phyloP scores from a whole-genome alignment of 2,797 vertebrate species.

The Lates japonicus region DNA sequence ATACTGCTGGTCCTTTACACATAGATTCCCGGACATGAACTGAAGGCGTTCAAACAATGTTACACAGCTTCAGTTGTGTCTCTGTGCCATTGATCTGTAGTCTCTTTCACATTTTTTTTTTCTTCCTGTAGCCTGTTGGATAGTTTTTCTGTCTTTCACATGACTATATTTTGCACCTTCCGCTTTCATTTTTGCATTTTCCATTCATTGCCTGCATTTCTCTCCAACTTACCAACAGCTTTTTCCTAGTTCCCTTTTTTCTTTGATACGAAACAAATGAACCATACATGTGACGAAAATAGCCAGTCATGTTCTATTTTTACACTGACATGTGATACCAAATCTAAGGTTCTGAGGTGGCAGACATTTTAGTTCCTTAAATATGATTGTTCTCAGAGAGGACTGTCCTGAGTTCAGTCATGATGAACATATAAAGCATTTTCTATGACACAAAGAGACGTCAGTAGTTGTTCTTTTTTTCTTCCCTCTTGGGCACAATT shows the following conservation, averaged over 20 bases:
- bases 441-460: background rate
- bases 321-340: conserved; percentile 20
- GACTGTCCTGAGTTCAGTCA: background rate
- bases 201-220: conserved; percentile 24
- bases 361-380: conserved; percentile 49
- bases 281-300: conserved; percentile 22
- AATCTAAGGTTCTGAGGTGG: conserved; percentile 9
- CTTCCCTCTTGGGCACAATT: conserved; percentile 2
- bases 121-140: background rate
- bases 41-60: conserved; percentile 16
- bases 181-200: conserved; percentile 47
- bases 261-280: conserved; percentile 20
- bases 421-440: background rate
- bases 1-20: conserved; percentile 46
- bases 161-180: background rate
- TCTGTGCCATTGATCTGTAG: background rate
- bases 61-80: conserved; percentile 1
- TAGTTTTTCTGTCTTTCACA: background rate
- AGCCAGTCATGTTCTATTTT: conserved; percentile 39
- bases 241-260: conserved; percentile 32
- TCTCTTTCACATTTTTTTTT: conserved; percentile 12
- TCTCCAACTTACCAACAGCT: background rate
- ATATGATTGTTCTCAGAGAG: background rate
- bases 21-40: conserved; percentile 46
- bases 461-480: conserved; percentile 12